Percentiles rank a stretch among this genome's conserved stretches.
These are phyloP conservation scores for Notothenia rossii DNA, from an alignment of 2,113 vertebrate species.

Conservation along the genomic window DNA sequence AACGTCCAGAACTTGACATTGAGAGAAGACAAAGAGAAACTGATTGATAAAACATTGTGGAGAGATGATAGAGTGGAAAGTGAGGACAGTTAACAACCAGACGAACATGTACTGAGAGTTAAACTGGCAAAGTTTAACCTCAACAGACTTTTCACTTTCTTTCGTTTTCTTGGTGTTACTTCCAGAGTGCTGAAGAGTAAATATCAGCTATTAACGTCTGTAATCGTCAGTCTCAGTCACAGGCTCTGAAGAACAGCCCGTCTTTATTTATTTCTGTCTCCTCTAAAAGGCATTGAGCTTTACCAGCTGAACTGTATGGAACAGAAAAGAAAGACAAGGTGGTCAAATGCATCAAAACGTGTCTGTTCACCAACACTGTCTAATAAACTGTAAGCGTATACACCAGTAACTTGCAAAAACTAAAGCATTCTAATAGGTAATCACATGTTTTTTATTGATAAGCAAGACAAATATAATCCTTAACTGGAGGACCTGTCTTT, in stretches of 20 bases:
- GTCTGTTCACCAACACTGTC: too few species aligned
- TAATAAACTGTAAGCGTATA: too few species aligned
- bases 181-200: slow-evolving; percentile 1
- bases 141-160: not conserved
- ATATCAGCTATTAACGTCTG: slow-evolving; percentile 4
- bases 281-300: not conserved
- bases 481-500: too few species aligned
- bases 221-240: slow-evolving; percentile 9
- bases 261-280: not conserved
- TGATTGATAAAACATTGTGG: not conserved
- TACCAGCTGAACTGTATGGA: not conserved
- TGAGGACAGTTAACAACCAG: not conserved
- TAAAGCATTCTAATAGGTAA: too few species aligned
- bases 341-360: too few species aligned
- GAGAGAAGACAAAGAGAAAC: not conserved
- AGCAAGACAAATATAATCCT: too few species aligned
- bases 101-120: not conserved
- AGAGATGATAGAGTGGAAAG: not conserved
- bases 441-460: too few species aligned
- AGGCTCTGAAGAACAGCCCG: not conserved
- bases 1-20: too few species aligned
- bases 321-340: too few species aligned
- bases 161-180: not conserved
- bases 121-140: not conserved
- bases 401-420: too few species aligned